Evolutionary conservation across 2,113 vertebrate species (phyloP).

Genomic region (Lepisosteus oculatus): DNA sequence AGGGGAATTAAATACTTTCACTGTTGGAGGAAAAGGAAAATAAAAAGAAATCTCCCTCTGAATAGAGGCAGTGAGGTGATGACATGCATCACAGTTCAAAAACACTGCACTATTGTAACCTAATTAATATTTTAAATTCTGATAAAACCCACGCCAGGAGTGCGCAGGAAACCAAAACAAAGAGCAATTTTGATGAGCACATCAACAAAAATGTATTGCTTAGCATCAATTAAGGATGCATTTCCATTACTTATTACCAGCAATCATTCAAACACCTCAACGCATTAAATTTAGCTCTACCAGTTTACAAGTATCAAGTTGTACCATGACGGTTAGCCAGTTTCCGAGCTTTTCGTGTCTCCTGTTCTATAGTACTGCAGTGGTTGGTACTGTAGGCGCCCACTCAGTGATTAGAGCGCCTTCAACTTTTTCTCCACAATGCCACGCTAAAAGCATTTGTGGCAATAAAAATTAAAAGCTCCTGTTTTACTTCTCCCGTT

Average conservation of each 20-base stretch:
- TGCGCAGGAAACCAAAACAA: constrained; percentile 14
- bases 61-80: background rate
- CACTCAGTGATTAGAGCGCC: no score
- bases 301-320: constrained; percentile 22
- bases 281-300: constrained; percentile 17
- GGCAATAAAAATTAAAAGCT: no score
- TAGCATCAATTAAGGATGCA: constrained; percentile 21
- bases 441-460: no score
- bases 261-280: constrained; percentile 7
- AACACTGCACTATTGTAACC: constrained; percentile 18
- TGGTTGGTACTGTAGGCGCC: no score
- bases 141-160: constrained; percentile 14
- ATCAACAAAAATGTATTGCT: constrained; percentile 17
- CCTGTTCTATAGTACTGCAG: background rate
- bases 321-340: constrained; percentile 22
- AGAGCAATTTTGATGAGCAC: constrained; percentile 12
- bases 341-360: constrained; percentile 5
- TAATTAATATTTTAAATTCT: constrained; percentile 20
- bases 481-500: no score
- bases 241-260: constrained; percentile 18
- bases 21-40: background rate
- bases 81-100: constrained; percentile 12
- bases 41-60: background rate
- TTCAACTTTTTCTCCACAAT: no score
- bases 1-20: no score